Conservation (phyloP, 2,113 vertebrate species). For the Taurulus bubalis region DNA sequence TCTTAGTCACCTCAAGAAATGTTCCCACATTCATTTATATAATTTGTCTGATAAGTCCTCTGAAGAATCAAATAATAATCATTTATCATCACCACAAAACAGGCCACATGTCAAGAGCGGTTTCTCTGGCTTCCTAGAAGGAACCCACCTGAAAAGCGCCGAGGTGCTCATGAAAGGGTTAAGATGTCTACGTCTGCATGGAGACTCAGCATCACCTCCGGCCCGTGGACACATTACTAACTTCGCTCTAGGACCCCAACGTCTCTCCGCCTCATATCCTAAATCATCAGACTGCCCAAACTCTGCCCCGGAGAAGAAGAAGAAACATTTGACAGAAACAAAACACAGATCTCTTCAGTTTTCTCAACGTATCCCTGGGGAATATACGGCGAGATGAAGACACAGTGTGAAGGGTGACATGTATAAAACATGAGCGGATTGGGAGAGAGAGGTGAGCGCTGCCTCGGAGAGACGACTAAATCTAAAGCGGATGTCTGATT, state of each 20-base stretch:
- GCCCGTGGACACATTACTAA: conserved; percentile 40
- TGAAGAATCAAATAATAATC: neutral
- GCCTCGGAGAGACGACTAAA: conserved; percentile 56
- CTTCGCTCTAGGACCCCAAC: conserved; percentile 27
- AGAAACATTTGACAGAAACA: conserved; percentile 69
- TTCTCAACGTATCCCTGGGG: conserved; percentile 53
- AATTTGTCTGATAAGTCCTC: neutral
- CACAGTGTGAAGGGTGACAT: conserved; percentile 67
- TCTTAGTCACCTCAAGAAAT: neutral
- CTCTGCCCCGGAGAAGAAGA: conserved; percentile 46
- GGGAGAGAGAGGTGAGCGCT: conserved; percentile 61
- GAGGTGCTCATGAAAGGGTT: neutral
- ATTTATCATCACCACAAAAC: neutral
- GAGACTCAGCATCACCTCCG: conserved; percentile 38
- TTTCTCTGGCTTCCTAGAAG: neutral
- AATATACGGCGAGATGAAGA: conserved; percentile 65
- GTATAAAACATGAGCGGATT: conserved; percentile 74
- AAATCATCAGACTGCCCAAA: conserved; percentile 54
- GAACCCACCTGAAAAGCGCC: neutral
- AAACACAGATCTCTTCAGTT: conserved; percentile 66
- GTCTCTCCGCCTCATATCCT: conserved; percentile 49
- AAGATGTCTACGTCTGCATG: conserved; percentile 14
- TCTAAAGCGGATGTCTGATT: conserved; percentile 59
- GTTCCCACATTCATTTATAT: neutral
- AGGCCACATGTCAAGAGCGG: neutral